Conservation (phyloP, 2,888 invertebrate species). For the Cosmia trapezina region DNA sequence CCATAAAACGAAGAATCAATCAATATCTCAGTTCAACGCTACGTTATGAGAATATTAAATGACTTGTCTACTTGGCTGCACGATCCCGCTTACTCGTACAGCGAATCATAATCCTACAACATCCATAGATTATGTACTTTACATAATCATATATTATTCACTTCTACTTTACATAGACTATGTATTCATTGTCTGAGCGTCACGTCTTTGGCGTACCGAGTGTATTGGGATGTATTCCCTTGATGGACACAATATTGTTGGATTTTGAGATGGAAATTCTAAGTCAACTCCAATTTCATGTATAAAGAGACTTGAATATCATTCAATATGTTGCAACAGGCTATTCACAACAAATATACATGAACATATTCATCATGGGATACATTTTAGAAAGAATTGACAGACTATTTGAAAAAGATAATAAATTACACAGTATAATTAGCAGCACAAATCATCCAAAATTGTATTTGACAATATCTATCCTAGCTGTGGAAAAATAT, state of each 20-base stretch:
- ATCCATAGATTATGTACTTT: conserved; percentile 38
- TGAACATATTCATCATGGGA: no score
- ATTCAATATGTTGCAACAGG: conserved; percentile 6
- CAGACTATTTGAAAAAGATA: not conserved
- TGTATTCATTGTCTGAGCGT: conserved; percentile 25
- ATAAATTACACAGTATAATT: not conserved
- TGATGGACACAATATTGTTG: conserved; percentile 23
- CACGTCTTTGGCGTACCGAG: conserved; percentile 17
- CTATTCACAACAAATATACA: no score
- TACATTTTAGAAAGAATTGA: not conserved
- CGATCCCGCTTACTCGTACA: conserved; percentile 7
- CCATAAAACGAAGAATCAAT: conserved; percentile 21
- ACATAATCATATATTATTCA: conserved; percentile 40
- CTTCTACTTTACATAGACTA: conserved; percentile 26
- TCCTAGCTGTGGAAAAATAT: not conserved
- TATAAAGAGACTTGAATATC: conserved; percentile 22
- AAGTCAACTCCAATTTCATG: conserved; percentile 19
- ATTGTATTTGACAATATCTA: not conserved
- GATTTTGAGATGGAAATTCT: conserved; percentile 37
- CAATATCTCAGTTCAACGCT: conserved; percentile 4
- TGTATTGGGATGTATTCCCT: conserved; percentile 31
- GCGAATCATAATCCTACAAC: conserved; percentile 32
- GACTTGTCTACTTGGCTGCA: conserved; percentile 22
- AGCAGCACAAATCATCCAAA: not conserved
- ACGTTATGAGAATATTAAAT: conserved; percentile 37